phyloP scores from a whole-genome alignment of 1,140 invertebrate species.

The Atta cephalotes region DNA sequence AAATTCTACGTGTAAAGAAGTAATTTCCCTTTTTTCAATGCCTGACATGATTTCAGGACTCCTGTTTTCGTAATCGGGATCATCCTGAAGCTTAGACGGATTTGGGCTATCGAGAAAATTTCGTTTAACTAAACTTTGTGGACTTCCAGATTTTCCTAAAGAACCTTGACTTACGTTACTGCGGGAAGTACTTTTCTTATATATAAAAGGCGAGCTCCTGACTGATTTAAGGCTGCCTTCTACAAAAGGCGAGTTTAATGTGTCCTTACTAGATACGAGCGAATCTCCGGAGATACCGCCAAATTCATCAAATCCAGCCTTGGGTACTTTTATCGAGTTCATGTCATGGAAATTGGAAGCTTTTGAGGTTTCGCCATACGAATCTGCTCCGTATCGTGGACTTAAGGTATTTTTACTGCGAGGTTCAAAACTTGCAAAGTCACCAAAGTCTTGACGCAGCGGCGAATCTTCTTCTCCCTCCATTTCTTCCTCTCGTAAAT shows the following conservation, averaged over 20 bases:
- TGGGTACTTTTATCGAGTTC: slow-evolving; percentile 82
- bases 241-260: slow-evolving; percentile 82
- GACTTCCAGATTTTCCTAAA: slow-evolving; percentile 76
- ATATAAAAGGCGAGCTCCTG: slow-evolving; percentile 81
- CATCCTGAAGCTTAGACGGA: slow-evolving; percentile 53
- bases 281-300: slow-evolving; percentile 82
- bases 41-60: slow-evolving; percentile 77
- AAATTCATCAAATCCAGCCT: slow-evolving; percentile 84
- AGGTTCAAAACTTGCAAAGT: slow-evolving; percentile 83
- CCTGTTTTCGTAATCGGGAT: slow-evolving; percentile 83
- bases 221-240: slow-evolving; percentile 83
- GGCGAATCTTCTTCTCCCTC: slow-evolving; percentile 82
- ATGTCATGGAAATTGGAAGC: slow-evolving; percentile 78
- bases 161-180: slow-evolving; percentile 79
- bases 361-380: slow-evolving; percentile 75
- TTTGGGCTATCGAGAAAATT: slow-evolving; percentile 75
- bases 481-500: slow-evolving; percentile 79
- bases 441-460: slow-evolving; percentile 81
- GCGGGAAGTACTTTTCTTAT: slow-evolving; percentile 76
- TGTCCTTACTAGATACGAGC: slow-evolving; percentile 82
- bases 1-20: slow-evolving; percentile 73
- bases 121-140: slow-evolving; percentile 72
- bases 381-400: slow-evolving; percentile 73
- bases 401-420: slow-evolving; percentile 79
- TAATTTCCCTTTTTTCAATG: slow-evolving; percentile 68